Evolutionary conservation across 2,888 invertebrate species (phyloP), one percentile per base, ranked within the genome.

Genomic region (Liposcelis brunnea): DNA sequence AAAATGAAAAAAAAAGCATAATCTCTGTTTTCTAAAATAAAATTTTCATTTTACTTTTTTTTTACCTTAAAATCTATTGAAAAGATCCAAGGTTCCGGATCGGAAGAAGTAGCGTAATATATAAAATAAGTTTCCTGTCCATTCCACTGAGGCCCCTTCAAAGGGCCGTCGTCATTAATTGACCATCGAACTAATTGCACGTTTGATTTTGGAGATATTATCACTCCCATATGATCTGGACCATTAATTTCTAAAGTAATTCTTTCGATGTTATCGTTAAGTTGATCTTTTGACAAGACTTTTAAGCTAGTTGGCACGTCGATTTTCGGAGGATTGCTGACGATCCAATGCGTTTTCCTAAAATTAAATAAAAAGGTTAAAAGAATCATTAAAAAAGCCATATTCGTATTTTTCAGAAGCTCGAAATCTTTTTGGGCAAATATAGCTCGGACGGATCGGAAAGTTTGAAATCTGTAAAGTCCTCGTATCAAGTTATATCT

Each of bases 211-310:
- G 80, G 77, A 1, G 77, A 72, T 45, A 81, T 58, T 58, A 77
- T 69, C 49, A 79, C 63, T 3, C 72, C 74, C 58, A 77, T 71
- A 56, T 80, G 80, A 55, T 75, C 72, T 1, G 80, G 77, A 44
- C 80, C 79, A 77, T 54, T 4, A 40, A 70, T 59, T 52, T 66
- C 64, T 48, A 74, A 65, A 10, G 63, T 64, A 35, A 71, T 59
- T 46, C 64, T 64, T 44, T 61, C 54, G 31, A 63, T 56, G 46
- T 66, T 61, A 44, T 59, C 58, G 46, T 56, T 52, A 19, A 59
- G 58, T 21, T 55, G 57, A 53, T 64, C 63, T 45, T 63, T 58
- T 11, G 55, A 64, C 44, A 65, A 55, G 38, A 73, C 58, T 44
- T 64, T 60, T 50, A 74, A 61, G 48, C 61, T 61, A 4, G 72